A percentile compares a stretch with the other conserved stretches of the same genome.
phyloP scores from a whole-genome alignment of 1,140 invertebrate species.

The Ostrea denselamellosa region DNA sequence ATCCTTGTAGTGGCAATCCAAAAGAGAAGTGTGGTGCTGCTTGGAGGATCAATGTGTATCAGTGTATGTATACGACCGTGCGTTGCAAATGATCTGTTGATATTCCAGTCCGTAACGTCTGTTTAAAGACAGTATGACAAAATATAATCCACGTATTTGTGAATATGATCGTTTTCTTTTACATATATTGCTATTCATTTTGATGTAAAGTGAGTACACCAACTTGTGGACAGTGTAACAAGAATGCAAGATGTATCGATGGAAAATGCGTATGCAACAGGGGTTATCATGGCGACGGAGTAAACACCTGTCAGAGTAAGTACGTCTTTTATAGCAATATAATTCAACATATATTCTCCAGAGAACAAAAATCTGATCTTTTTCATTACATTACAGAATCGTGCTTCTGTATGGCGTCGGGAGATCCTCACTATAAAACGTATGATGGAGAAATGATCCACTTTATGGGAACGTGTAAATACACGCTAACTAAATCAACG shows the following conservation, averaged over 20 bases:
- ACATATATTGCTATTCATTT: neutral
- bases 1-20: constrained; percentile 61
- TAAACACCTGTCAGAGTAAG: constrained; percentile 43
- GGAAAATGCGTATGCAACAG: constrained; percentile 51
- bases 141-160: neutral
- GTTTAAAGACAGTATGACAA: neutral
- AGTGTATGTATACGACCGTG: neutral
- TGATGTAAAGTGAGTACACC: neutral
- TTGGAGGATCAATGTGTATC: constrained; percentile 63
- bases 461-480: constrained; percentile 84
- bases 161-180: neutral
- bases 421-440: constrained; percentile 94
- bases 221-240: constrained; percentile 36
- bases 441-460: constrained; percentile 95
- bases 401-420: constrained; percentile 93
- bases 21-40: constrained; percentile 63
- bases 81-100: neutral
- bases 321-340: neutral
- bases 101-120: neutral
- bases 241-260: constrained; percentile 2
- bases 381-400: constrained; percentile 81
- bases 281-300: constrained; percentile 46
- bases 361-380: neutral
- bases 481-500: constrained; percentile 73
- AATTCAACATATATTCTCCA: neutral